Percentiles rank a stretch among this genome's conserved stretches.
Evolutionary conservation across 2,113 vertebrate genomes (phyloP).

Genomic region (Hydrochoerus hydrochaeris): DNA sequence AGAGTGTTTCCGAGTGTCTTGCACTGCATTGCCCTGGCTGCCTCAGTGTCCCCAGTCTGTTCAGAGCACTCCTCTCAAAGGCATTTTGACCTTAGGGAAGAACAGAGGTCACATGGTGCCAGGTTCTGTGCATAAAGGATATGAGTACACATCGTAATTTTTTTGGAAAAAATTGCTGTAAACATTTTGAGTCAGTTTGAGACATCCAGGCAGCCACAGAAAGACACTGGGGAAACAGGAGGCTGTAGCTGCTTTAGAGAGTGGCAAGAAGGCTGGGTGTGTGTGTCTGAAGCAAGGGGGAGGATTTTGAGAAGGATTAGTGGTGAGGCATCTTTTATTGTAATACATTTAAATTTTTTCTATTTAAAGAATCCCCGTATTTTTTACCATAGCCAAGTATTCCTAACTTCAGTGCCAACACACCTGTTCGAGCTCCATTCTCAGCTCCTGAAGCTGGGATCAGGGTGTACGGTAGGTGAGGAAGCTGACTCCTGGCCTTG

Average conservation of each 20-base stretch:
- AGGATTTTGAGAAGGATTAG: background rate
- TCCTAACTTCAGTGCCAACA: background rate
- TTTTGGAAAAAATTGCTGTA: too few relatives aligned
- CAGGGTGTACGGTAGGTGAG: background rate
- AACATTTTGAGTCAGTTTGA: too few relatives aligned
- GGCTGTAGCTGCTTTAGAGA: background rate
- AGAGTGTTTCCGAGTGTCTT: background rate
- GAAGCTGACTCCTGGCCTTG: background rate
- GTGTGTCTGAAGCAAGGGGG: background rate
- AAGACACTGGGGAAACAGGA: too few relatives aligned
- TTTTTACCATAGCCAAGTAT: background rate
- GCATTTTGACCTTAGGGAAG: background rate
- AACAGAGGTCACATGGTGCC: too few relatives aligned
- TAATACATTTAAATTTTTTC: background rate
- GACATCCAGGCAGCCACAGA: background rate
- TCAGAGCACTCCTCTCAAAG: background rate
- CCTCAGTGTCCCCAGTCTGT: too few relatives aligned
- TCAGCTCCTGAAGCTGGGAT: background rate
- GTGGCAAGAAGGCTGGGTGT: too few relatives aligned
- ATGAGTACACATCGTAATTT: background rate
- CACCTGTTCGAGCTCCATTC: background rate
- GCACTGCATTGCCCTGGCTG: background rate
- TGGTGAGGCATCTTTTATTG: background rate
- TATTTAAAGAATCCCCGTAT: background rate
- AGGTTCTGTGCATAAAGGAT: background rate